These are phyloP conservation scores for Callithrix jacchus DNA, from an alignment of 2,113 vertebrate genomes.

Conservation along the genomic window DNA sequence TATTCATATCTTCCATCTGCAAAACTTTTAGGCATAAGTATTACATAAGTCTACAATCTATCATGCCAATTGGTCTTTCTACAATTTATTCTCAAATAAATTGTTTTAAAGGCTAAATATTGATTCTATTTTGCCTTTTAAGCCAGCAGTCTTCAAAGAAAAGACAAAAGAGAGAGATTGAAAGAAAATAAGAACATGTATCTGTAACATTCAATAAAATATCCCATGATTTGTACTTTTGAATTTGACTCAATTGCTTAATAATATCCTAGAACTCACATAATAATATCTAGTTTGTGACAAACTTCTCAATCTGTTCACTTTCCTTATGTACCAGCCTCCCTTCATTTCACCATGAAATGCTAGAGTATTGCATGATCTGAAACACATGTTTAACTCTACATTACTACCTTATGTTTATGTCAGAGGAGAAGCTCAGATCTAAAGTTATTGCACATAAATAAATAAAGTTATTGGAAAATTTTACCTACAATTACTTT, in stretches of 20 bases:
- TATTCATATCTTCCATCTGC: conserved; percentile 15
- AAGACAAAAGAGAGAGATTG: background rate
- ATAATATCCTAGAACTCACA: background rate
- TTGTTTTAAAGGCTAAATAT: conserved; percentile 20
- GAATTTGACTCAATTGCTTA: conserved; percentile 37
- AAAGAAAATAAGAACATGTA: conserved; percentile 33
- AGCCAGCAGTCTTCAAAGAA: background rate
- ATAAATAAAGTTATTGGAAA: conserved; percentile 26
- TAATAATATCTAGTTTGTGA: conserved; percentile 10
- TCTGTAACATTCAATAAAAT: conserved; percentile 41
- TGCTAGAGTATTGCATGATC: background rate
- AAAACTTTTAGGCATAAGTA: conserved; percentile 7
- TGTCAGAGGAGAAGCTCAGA: conserved; percentile 16
- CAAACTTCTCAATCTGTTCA: background rate
- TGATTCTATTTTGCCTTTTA: conserved; percentile 38
- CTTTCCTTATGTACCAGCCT: background rate
- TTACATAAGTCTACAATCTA: background rate
- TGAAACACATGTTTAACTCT: background rate
- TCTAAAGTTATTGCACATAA: background rate
- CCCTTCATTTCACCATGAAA: background rate
- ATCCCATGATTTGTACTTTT: background rate
- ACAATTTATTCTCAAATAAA: conserved; percentile 41
- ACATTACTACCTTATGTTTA: background rate
- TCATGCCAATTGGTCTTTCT: background rate
- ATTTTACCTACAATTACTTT: background rate